Evolutionary conservation across 2,888 invertebrate species (phyloP), one percentile per base, ranked within the genome.

Genomic region (Andricus quercusramuli): DNA sequence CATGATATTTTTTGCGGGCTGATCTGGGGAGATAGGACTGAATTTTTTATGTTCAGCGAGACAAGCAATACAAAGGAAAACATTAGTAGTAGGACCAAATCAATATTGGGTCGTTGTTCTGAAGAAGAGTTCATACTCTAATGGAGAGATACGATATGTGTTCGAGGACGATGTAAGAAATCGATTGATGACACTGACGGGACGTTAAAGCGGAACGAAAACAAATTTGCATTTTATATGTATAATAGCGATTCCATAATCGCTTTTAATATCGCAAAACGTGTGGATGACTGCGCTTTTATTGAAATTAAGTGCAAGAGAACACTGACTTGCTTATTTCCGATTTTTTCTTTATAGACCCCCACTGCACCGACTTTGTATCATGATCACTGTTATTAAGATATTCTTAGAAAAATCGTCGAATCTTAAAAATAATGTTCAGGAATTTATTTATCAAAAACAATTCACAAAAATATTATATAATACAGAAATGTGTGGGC

Each of bases 61-160:
- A 66, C 29, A 80, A 74, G 41, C 29, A n/a, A 47, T 56, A 56
- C n/a, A 74, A 59, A 62, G 8, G 64, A 78, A 68, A 67, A 78
- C 77, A 25, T 82, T 65, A 79, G 68, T 51, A 37, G 37, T 74
- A 37, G 74, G 56, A 56, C 82, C 70, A 80, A 41, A 87, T 87
- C 83, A 77, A 87, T 83, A 81, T 81, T 83, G 77, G 84, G 85
- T 88, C 86, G 82, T 85, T 85, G 84, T 82, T 83, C 85, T 81
- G 70, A 47, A 68, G 78, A 82, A 83, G 62, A 81, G 81, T 81
- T 81, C 32, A 22, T 37, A 66, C 25, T 68, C 68, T 74, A 78
- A 77, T 70, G 76, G 47, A 80, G 5, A 17, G 47, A 37, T 47
- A 47, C 74, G 64, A 47, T 78, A 74, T 51, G 41, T 79, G 67